Conservation (phyloP, 2,888 invertebrate species). For the Drosophila peninsularis region DNA sequence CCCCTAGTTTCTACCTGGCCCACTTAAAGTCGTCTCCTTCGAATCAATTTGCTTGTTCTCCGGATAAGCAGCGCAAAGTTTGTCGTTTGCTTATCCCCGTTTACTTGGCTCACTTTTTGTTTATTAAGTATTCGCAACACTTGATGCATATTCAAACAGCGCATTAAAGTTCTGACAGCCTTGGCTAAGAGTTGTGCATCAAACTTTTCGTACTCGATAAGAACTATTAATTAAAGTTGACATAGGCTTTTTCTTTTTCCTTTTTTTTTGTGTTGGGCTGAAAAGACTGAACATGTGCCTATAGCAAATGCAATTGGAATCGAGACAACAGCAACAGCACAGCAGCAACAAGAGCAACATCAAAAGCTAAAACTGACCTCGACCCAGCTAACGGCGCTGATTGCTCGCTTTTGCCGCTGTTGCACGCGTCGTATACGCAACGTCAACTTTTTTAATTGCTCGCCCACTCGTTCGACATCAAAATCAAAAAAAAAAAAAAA, state of each 20-base stretch:
- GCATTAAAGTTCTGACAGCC: conserved; percentile 20
- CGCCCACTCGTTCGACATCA: conserved; percentile 24
- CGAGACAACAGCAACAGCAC: conserved; percentile 16
- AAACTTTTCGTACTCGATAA: conserved; percentile 18
- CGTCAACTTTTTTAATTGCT: conserved; percentile 71
- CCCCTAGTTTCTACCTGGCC: neutral
- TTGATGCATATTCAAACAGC: conserved; percentile 26
- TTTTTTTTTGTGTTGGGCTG: conserved; percentile 7
- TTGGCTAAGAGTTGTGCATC: conserved; percentile 8
- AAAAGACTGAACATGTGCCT: conserved; percentile 21
- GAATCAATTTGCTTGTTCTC: conserved; percentile 1
- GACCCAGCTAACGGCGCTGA: conserved; percentile 43
- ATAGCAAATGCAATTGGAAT: conserved; percentile 53
- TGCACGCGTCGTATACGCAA: conserved; percentile 72
- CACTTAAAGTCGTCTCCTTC: neutral
- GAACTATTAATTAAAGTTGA: conserved; percentile 52
- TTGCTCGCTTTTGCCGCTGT: conserved; percentile 47
- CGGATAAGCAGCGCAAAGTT: conserved; percentile 23
- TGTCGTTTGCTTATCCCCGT: neutral
- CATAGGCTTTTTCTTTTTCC: conserved; percentile 4
- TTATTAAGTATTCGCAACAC: conserved; percentile 2
- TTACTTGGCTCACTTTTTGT: conserved; percentile 6
- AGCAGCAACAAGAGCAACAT: conserved; percentile 12
- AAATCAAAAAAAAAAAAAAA: conserved; percentile 7
- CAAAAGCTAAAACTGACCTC: conserved; percentile 37